Conservation (phyloP, 2,888 invertebrate species). For the Lasioglossum pauxillum region DNA sequence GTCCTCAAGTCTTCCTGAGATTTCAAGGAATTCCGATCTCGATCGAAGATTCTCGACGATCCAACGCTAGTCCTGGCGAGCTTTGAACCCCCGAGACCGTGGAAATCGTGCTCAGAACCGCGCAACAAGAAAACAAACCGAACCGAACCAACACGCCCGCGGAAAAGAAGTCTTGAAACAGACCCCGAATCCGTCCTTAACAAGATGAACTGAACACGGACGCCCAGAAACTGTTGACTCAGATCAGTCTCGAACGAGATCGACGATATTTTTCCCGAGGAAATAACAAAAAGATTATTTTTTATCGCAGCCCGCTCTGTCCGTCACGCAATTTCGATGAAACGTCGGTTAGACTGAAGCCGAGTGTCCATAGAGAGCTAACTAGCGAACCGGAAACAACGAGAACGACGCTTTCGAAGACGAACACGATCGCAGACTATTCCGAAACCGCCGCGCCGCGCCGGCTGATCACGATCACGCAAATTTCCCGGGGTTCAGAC, state of each 20-base stretch:
- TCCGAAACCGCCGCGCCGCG: background rate
- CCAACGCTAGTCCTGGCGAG: background rate
- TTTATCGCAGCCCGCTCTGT: constrained; percentile 47
- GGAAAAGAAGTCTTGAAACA: constrained; percentile 34
- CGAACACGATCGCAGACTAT: background rate
- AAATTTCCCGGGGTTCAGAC: background rate
- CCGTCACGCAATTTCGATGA: constrained; percentile 23
- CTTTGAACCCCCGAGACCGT: constrained; percentile 16
- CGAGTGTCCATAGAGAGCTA: constrained; percentile 22
- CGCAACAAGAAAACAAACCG: background rate
- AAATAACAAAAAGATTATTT: constrained; percentile 41
- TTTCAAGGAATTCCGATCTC: background rate
- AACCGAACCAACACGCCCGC: constrained; percentile 46
- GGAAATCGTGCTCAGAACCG: constrained; percentile 23
- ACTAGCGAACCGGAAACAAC: background rate
- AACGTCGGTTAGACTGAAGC: constrained; percentile 4
- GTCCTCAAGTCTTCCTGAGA: background rate
- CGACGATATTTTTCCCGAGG: constrained; percentile 47
- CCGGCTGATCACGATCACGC: background rate
- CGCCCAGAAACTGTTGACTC: background rate
- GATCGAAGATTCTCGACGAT: background rate
- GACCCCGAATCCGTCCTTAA: constrained; percentile 66
- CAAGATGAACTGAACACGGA: constrained; percentile 26
- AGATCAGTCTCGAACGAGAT: constrained; percentile 25
- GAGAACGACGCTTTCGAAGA: background rate